Evolutionary conservation across 2,113 vertebrate genomes (phyloP).

Genomic region (Emydura subglobosa): DNA sequence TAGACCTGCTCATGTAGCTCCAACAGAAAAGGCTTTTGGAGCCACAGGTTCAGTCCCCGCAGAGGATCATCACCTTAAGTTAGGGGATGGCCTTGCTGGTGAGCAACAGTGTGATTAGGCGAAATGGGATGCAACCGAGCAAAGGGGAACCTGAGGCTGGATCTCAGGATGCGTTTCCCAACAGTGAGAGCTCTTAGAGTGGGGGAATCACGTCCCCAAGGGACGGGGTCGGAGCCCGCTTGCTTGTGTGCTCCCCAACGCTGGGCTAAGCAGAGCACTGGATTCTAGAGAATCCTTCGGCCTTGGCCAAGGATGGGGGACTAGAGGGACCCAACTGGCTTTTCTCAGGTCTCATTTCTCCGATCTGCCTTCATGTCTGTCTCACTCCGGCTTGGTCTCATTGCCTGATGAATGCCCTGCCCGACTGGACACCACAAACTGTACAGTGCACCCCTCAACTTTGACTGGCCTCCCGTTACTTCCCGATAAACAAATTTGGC

Average conservation of each 20-base stretch:
- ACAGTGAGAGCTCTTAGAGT: neutral
- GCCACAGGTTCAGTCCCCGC: neutral
- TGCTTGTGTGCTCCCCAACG: neutral
- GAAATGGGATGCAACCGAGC: neutral
- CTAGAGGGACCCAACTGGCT: neutral
- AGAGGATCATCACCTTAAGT: neutral
- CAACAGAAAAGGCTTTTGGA: neutral
- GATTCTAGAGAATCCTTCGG: neutral
- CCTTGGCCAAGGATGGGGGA: neutral
- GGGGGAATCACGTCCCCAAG: neutral
- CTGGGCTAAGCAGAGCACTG: neutral
- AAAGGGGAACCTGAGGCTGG: neutral
- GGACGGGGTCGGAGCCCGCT: neutral
- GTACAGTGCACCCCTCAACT: neutral
- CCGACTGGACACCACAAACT: neutral
- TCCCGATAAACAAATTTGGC: neutral
- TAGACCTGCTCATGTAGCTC: neutral
- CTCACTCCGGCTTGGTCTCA: neutral
- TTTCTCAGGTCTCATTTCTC: neutral
- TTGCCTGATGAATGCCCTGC: neutral
- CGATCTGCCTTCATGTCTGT: neutral
- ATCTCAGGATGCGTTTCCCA: neutral
- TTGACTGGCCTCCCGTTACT: neutral
- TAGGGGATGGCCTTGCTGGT: neutral
- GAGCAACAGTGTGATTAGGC: neutral